Base-by-base conservation (phyloP, 2,888 invertebrate species). In the Urechis unicinctus region DNA sequence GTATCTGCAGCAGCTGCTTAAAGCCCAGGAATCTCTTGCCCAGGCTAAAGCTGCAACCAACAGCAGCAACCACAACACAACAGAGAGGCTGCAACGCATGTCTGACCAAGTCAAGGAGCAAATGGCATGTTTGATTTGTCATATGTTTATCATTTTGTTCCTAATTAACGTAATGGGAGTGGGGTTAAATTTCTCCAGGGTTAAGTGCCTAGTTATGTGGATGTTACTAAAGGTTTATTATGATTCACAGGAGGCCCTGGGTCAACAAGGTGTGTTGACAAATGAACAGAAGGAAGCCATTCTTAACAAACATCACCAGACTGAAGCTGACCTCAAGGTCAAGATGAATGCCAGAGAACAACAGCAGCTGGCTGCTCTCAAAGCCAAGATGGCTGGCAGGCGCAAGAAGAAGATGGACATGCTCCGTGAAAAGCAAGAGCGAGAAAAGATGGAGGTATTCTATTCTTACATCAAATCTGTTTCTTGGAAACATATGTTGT, bases 401-500 rank as follows among this genome's bases (percentile, higher is more conserved):
- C 62, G 70, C 24, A 63, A 60, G 54, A 64, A 61, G 54, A 59
- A 59, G 31, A 52, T 70, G 42, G 63, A 61, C 30, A 64, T 67
- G 22, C 66, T 72, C 13, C 58, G 63, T 17, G 66, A 71, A 41
- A 60, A 67, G 44, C 72, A 73, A 49, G 73, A 74, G 47, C 60
- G 63, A 28, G 71, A 71, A 50, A 66, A 68, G 52, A 67, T 64
- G 6, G 45, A 9, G 45, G 13, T 45, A 21, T 9, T 13, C 41
- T 36, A 13, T 13, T 36, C 9, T 36, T 17, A 17, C 21, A 17
- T 45, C 6, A 17, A 21, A 45, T 13, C n/a, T 45, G 45, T 45
- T 45, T 13, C 45, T 45, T n/a, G n/a, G n/a, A n/a, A n/a, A n/a
- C 45, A n/a, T 22, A n/a, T 45, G 45, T 45, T 1, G 22, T 21